These are phyloP conservation scores for Lasioglossum oenotherae DNA, from an alignment of 2,888 invertebrate genomes.

Conservation along the genomic window DNA sequence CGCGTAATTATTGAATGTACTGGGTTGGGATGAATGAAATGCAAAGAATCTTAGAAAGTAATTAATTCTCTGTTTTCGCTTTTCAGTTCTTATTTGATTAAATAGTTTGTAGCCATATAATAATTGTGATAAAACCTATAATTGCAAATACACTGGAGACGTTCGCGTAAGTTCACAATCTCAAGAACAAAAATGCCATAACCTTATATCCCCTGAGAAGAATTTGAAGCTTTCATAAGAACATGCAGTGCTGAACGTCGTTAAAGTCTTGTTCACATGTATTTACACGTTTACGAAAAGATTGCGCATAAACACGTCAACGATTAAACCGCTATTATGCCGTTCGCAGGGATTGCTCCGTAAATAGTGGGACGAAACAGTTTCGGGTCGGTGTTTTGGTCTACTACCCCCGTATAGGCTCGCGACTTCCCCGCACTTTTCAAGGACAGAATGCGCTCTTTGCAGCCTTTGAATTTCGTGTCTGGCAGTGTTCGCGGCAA, in stretches of 20 bases:
- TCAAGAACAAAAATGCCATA: no score
- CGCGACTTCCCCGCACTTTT: neutral
- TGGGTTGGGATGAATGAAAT: no score
- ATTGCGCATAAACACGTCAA: neutral
- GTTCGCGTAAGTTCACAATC: no score
- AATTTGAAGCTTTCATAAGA: neutral
- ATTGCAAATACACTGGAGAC: no score
- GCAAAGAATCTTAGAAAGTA: no score
- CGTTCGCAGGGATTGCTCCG: neutral
- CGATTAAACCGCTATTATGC: neutral
- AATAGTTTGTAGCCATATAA: no score
- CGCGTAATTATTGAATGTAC: no score
- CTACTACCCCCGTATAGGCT: constrained; percentile 14
- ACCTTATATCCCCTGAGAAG: neutral
- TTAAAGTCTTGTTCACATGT: neutral
- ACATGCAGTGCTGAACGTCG: neutral
- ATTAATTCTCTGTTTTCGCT: no score
- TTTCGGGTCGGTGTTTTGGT: neutral
- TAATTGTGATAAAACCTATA: no score
- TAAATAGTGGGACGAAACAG: neutral
- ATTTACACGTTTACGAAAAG: neutral
- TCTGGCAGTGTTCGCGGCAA: constrained; percentile 1
- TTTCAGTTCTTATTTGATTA: no score
- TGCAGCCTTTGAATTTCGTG: constrained; percentile 11
- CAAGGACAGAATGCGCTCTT: constrained; percentile 13